phyloP scores from a whole-genome alignment of 2,113 vertebrate genomes.

The Chitala chitala region DNA sequence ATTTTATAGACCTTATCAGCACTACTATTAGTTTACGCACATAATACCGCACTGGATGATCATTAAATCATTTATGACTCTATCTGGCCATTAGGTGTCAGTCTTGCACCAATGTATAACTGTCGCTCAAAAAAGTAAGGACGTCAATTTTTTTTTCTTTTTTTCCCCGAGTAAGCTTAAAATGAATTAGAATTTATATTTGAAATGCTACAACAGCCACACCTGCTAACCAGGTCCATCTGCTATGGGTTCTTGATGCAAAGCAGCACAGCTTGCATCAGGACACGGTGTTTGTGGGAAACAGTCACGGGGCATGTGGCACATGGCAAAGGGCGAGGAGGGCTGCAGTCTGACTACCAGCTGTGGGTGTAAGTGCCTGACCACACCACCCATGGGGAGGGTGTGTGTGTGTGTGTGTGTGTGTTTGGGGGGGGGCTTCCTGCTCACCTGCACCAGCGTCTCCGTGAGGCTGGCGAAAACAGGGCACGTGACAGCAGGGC shows the following conservation, averaged over 20 bases:
- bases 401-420: not conserved
- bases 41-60: not conserved
- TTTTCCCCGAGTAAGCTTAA: not conserved
- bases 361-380: not conserved
- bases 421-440: not conserved
- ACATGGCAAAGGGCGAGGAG: not conserved
- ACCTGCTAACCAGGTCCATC: too few species aligned
- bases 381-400: not conserved
- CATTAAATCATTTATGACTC: not conserved
- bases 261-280: too few species aligned
- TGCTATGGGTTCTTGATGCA: not conserved
- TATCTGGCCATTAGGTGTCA: slow-evolving; percentile 44
- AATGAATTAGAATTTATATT: not conserved
- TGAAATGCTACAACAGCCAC: too few species aligned
- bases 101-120: slow-evolving; percentile 16
- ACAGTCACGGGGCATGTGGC: not conserved
- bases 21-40: not conserved
- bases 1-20: too few species aligned
- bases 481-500: slow-evolving; percentile 41
- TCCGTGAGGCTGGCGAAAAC: slow-evolving; percentile 43
- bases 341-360: not conserved
- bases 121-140: not conserved
- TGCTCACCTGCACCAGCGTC: slow-evolving; percentile 52
- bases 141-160: not conserved
- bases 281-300: too few species aligned